phyloP scores from a whole-genome alignment of 2,888 invertebrate genomes.

The Amphipoea oculea region DNA sequence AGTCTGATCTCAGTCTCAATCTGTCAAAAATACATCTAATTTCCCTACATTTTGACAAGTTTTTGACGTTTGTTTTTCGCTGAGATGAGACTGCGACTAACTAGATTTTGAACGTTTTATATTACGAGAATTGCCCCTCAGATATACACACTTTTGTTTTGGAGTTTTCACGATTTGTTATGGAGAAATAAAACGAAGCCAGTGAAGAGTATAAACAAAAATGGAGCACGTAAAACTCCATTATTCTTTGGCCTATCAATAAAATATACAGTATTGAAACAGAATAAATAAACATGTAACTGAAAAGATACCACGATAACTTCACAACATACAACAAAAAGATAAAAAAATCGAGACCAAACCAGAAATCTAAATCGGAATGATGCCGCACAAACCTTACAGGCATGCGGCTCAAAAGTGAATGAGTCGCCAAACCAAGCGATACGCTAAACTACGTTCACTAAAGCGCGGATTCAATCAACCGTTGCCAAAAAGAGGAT shows the following conservation, averaged over 20 bases:
- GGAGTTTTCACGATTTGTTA: background rate
- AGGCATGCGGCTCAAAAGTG: slow-evolving; percentile 78
- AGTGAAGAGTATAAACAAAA: background rate
- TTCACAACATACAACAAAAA: slow-evolving; percentile 26
- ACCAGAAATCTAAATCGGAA: slow-evolving; percentile 75
- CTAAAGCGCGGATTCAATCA: slow-evolving; percentile 90
- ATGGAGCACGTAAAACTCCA: background rate
- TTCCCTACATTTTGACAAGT: no score
- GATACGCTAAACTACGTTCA: slow-evolving; percentile 87
- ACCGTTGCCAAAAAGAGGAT: slow-evolving; percentile 81
- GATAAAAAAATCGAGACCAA: slow-evolving; percentile 49
- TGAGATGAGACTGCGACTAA: no score
- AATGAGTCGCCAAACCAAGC: slow-evolving; percentile 84
- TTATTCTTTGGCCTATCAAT: background rate
- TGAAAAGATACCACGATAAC: slow-evolving; percentile 21
- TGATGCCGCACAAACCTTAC: slow-evolving; percentile 73
- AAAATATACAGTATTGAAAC: slow-evolving; percentile 1
- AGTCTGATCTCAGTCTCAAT: no score
- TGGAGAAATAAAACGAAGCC: no score
- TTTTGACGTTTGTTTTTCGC: no score
- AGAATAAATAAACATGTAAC: slow-evolving; percentile 21
- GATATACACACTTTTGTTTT: background rate
- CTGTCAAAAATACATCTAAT: no score
- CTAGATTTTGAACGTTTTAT: no score
- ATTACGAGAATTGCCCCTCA: background rate